Evolutionary conservation across 2,113 vertebrate genomes (phyloP).

Genomic region (Poeciliopsis turrubarensis): DNA sequence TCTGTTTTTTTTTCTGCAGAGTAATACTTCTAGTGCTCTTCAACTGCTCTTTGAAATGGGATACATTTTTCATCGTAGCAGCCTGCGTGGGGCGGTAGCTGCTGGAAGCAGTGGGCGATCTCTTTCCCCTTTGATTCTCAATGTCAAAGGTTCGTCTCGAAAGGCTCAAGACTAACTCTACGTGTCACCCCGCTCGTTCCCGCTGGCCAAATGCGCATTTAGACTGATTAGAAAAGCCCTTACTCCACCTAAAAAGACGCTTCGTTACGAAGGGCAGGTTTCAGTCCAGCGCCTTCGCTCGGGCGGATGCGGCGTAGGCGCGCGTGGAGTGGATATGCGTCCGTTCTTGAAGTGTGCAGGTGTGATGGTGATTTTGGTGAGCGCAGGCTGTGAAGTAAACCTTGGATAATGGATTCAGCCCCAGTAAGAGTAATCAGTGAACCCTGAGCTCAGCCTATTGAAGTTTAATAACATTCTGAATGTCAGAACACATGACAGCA

Average conservation of each 20-base stretch:
- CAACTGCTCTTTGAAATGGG: constrained; percentile 27
- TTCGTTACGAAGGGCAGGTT: constrained; percentile 28
- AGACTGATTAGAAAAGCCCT: constrained; percentile 39
- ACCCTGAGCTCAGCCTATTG: constrained; percentile 75
- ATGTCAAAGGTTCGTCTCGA: constrained; percentile 44
- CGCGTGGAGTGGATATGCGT: constrained; percentile 8
- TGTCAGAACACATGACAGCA: constrained; percentile 78
- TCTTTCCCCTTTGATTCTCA: constrained; percentile 15
- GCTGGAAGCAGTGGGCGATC: constrained; percentile 24
- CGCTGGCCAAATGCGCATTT: constrained; percentile 41
- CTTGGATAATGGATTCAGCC: constrained; percentile 73
- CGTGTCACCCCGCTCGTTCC: constrained; percentile 22
- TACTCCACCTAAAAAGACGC: constrained; percentile 32
- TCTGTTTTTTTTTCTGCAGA: constrained; percentile 2
- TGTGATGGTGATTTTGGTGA: constrained; percentile 61
- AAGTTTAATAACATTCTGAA: constrained; percentile 79
- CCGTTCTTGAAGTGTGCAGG: constrained; percentile 33
- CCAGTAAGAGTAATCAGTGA: constrained; percentile 74
- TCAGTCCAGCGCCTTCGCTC: constrained; percentile 19
- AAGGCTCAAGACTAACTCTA: constrained; percentile 32
- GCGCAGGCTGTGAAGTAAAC: constrained; percentile 54
- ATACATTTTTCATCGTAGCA: constrained; percentile 35
- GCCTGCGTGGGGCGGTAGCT: constrained; percentile 4
- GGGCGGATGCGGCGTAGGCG: not conserved
- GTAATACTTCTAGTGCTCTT: constrained; percentile 17